Conservation (phyloP, 2,888 invertebrate genomes). For the Rhopalosiphum nymphaeae region DNA sequence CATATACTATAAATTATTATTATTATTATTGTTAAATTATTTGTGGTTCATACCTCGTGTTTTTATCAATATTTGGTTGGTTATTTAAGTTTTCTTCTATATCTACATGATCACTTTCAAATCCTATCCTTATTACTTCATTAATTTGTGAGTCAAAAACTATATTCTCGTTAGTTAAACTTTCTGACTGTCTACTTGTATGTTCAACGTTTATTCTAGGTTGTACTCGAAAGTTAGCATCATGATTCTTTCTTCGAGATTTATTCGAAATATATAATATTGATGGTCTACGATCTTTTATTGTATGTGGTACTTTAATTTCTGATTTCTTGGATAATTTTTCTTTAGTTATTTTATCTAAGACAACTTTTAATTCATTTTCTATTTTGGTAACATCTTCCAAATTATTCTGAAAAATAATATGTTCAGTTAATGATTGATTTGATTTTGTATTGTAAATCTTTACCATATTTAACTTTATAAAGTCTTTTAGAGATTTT, state of each 20-base stretch:
- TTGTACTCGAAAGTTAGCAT: neutral
- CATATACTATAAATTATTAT: neutral
- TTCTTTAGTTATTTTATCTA: neutral
- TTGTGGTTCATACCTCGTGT: neutral
- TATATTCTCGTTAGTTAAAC: neutral
- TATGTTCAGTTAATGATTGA: neutral
- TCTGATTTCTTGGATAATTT: constrained; percentile 10
- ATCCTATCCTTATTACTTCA: neutral
- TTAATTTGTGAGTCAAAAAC: constrained; percentile 18
- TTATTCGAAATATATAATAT: neutral
- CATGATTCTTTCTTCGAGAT: constrained; percentile 15
- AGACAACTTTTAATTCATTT: constrained; percentile 11
- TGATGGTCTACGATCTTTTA: neutral
- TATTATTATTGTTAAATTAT: neutral
- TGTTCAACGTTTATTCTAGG: neutral
- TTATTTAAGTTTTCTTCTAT: constrained; percentile 9
- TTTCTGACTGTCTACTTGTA: no score
- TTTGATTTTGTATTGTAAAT: neutral
- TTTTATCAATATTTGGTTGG: constrained; percentile 25
- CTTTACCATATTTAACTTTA: constrained; percentile 38
- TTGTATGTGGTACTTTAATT: neutral
- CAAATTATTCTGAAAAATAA: constrained; percentile 22
- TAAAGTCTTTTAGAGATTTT: constrained; percentile 9
- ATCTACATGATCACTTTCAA: constrained; percentile 10
- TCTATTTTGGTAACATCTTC: constrained; percentile 9